These are phyloP conservation scores for Nothocercus julius DNA, from an alignment of 2,113 vertebrate genomes.

Conservation along the genomic window DNA sequence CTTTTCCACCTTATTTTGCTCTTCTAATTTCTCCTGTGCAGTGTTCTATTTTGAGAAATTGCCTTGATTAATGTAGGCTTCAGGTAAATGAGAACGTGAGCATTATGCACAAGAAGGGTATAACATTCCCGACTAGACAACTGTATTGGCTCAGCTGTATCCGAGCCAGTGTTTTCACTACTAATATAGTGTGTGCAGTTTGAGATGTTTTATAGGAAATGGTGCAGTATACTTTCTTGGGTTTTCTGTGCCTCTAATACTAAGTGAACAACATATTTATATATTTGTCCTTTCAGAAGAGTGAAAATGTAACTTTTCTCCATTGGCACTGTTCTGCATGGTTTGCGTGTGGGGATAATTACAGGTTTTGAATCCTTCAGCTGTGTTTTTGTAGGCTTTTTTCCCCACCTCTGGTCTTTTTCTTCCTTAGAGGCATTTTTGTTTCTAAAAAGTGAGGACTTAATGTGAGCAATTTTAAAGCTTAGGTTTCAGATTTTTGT, in stretches of 20 bases:
- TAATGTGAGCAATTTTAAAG: neutral
- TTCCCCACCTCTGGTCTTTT: no score
- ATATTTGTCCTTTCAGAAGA: neutral
- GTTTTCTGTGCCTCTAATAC: neutral
- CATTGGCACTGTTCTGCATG: neutral
- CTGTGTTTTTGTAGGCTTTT: neutral
- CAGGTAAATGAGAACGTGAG: neutral
- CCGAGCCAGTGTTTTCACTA: neutral
- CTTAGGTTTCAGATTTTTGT: neutral
- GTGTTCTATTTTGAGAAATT: neutral
- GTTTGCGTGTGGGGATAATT: neutral
- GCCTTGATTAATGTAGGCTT: neutral
- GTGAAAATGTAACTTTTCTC: neutral
- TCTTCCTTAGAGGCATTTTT: neutral
- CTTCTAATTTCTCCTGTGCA: neutral
- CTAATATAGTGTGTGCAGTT: neutral
- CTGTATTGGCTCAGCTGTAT: neutral
- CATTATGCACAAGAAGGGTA: neutral
- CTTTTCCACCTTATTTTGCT: fast-evolving
- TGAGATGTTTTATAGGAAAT: neutral
- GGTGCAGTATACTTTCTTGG: neutral
- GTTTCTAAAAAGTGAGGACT: neutral
- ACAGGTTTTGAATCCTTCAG: neutral
- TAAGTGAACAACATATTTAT: neutral
- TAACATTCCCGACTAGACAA: neutral